Evolutionary conservation across 2,888 invertebrate genomes (phyloP), one percentile per base, ranked within the genome.

Genomic region (Clistopyga incitator): DNA sequence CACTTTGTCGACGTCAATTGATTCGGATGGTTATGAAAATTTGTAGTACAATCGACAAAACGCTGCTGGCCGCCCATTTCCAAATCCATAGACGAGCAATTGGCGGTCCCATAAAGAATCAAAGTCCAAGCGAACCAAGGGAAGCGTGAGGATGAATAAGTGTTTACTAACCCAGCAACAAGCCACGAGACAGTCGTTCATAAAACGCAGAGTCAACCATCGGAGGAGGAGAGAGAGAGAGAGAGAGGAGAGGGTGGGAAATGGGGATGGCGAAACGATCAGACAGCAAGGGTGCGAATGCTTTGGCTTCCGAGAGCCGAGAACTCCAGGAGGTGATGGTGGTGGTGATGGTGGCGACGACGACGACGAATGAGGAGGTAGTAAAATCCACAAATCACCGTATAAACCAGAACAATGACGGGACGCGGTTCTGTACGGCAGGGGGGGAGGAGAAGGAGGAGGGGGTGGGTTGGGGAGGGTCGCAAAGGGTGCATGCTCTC

Each of bases 351-450:
- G 56, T 61, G 77, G 71, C 81, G 85, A 72, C 67, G 77, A 75
- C 81, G 85, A 72, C 77, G 81, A 77, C 83, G 82, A 70, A 77
- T 78, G 82, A 82, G 82, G 87, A 84, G 88, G 87, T 86, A 89
- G 90, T 91, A 91, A 92, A 92, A 92, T 92, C 92, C 92, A 92
- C 92, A 92, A 92, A 92, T 93, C 92, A 93, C 92, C 91, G 92
- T 91, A 92, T 92, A 92, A 92, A 92, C 90, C 90, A 91, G 91
- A 92, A 92, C 92, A 92, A 92, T 92, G 92, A 92, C 90, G 91
- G 88, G 88, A 87, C 87, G 88, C 83, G 89, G 88, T 86, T 87
- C 85, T 87, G 82, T 87, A 59, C 34, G 84, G 78, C 54, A 64
- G 82, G 82, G 82, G 71, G 80, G 54, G 84, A 38, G 82, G 70